Base-by-base conservation (phyloP, 2,113 vertebrate genomes). In the Rhea americana region DNA sequence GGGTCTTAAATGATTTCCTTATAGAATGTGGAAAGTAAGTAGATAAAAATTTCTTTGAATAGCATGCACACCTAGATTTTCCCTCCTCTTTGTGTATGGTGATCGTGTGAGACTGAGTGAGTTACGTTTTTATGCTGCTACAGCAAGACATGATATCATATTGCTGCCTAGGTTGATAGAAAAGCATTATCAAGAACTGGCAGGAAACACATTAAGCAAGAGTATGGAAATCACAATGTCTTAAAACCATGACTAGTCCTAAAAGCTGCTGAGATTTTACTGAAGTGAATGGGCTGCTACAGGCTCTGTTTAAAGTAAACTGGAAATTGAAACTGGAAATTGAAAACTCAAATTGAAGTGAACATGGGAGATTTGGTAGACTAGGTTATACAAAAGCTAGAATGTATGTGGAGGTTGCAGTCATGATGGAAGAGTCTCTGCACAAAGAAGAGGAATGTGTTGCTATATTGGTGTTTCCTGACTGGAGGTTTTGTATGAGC, bases 391-490 rank as follows among this genome's bases (percentile, higher is more conserved):
- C 79, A 85, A 74, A 95, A 90, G 9, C 41, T 88, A 59, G 71
- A 85, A 62, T 76, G 65, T 37, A 39, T 74, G 16, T 77, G 37
- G 61, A 85, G 73, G n/a, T 37, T 82, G 48, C 53, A 80, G 78
- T 85, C 39, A 72, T 73, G 85, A 56, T 80, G 72, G 62, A 92
- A 87, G 62, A 87, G 32, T 91, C 89, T 82, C 58, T 93, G 72
- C 15, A 43, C 61, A 88, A 73, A 80, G 39, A 62, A 85, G 35
- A 87, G 70, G 48, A 59, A 70, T 19, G 21, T 88, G 55, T 94
- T 91, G 75, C 79, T 63, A 93, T 50, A 59, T n/a, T 96, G 30
- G n/a, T 90, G 82, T 80, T 90, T 68, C 79, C 88, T 65, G 77
- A 39, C 30, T 56, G 55, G 18, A 67, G 82, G 20, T 62, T 70